Evolutionary conservation across 92 coral and sea anemone genomes (phyloP), one percentile per base, ranked within the genome.

Genomic region (Ricordea florida): DNA sequence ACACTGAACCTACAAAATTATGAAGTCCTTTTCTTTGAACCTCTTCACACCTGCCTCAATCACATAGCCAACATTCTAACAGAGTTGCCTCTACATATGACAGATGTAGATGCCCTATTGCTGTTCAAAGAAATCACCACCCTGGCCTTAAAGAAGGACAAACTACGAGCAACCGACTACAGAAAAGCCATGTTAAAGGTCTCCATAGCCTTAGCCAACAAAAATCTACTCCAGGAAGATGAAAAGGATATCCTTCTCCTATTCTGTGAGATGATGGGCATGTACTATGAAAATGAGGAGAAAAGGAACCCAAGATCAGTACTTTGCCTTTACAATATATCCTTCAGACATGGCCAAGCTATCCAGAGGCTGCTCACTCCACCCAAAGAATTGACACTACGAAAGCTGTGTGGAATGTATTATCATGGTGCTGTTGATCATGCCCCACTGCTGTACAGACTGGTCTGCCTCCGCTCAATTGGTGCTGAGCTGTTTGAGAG

Each of bases 11-110:
- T 63, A 10, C 28, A 32, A 24, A 31, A 76, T 49, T 63, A 76
- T 63, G 82, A 62, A 76, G 82, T 76, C 27, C 41, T 69, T 13
- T 69, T 69, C 34, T 69, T 69, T 69, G 77, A 69, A n/a, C n/a
- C n/a, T n/a, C n/a, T n/a, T n/a, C n/a, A n/a, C n/a, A n/a, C n/a
- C n/a, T n/a, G n/a, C n/a, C 50, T 69, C 3, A 47, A 68, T 23
- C 37, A 34, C 42, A 48, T 68, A 13, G 14, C 28, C 32, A 37
- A 68, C 10, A 68, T 45, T 8, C 6, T 69, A 17, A 34, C 29
- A 33, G 77, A 69, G 29, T 52, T 69, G 4, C 77, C 48, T 21
- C 63, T 31, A 7, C 77, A 69, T 22, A 16, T 69, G 5, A 69
- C 66, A 3, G 45, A 78, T 40, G 24, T 66, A 6, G 76, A 66